Percentiles rank a stretch among this genome's conserved stretches.
phyloP scores from a whole-genome alignment of 2,113 vertebrate species.

The Anthoscopus minutus region DNA sequence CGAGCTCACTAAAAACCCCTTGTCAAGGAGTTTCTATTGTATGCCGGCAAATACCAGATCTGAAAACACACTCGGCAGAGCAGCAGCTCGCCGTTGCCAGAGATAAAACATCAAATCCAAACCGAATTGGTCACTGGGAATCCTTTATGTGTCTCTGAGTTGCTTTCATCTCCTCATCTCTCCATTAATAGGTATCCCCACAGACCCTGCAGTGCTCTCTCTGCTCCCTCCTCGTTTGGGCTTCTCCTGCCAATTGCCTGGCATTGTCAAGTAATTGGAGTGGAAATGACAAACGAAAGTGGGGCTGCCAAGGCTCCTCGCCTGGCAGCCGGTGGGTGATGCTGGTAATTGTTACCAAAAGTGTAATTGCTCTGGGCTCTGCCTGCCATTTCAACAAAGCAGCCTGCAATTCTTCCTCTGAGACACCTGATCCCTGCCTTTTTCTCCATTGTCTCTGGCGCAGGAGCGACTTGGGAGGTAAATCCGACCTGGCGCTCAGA shows the following conservation, averaged over 20 bases:
- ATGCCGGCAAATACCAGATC: background rate
- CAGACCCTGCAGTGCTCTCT: background rate
- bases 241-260: slow-evolving; percentile 38
- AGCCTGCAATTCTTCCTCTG: background rate
- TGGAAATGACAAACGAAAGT: slow-evolving; percentile 53
- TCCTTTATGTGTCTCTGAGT: background rate
- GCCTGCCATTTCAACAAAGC: slow-evolving; percentile 26
- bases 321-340: slow-evolving; percentile 32
- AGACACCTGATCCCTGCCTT: slow-evolving; percentile 21
- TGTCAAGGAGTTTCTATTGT: background rate
- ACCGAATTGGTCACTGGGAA: background rate
- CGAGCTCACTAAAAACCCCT: background rate
- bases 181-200: background rate
- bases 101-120: background rate
- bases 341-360: slow-evolving; percentile 56
- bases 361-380: slow-evolving; percentile 57
- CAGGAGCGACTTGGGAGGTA: background rate
- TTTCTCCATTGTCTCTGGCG: background rate
- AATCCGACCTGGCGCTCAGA: background rate
- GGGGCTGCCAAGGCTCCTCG: slow-evolving; percentile 45
- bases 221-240: background rate
- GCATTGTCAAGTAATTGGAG: slow-evolving; percentile 54
- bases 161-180: slow-evolving; percentile 12
- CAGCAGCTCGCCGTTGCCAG: background rate
- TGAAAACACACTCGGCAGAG: background rate